Percentiles rank a stretch among this genome's conserved stretches.
phyloP scores from a whole-genome alignment of 1,140 invertebrate species.

The Hyles euphorbiae region DNA sequence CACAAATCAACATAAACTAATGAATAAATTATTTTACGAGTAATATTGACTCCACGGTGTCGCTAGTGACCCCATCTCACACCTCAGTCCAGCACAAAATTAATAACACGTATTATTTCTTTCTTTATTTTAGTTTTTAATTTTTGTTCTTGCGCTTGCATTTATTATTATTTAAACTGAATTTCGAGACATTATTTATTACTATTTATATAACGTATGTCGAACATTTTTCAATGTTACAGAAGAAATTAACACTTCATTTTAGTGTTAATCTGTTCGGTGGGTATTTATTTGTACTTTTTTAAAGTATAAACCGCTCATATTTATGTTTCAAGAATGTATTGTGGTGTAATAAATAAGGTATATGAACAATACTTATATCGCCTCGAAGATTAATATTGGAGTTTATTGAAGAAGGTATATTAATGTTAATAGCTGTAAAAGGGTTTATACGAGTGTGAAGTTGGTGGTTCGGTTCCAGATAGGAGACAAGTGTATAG shows the following conservation, averaged over 20 bases:
- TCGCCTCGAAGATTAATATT: too few relatives aligned
- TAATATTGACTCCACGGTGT: conserved; percentile 28
- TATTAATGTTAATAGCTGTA: too few relatives aligned
- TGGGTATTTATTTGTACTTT: conserved; percentile 4
- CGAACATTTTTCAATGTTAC: conserved; percentile 74
- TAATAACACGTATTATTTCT: conserved; percentile 56
- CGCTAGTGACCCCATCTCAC: conserved; percentile 58
- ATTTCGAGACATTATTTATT: conserved; percentile 71
- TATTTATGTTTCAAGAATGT: conserved; percentile 18
- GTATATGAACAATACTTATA: conserved; percentile 22
- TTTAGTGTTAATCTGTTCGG: conserved; percentile 55
- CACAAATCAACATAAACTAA: too few relatives aligned
- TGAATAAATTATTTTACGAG: too few relatives aligned
- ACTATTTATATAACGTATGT: conserved; percentile 75
- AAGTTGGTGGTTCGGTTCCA: too few relatives aligned
- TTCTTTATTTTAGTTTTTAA: conserved; percentile 53
- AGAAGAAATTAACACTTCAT: conserved; percentile 71
- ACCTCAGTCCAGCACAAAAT: conserved; percentile 64
- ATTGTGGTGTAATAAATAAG: conserved; percentile 33
- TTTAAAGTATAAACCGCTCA: background rate
- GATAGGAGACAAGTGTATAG: too few relatives aligned
- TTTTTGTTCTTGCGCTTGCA: conserved; percentile 66
- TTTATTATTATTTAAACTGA: conserved; percentile 75
- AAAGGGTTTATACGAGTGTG: too few relatives aligned
- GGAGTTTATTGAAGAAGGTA: too few relatives aligned